A percentile compares a stretch with the other conserved stretches of the same genome.
Conservation (phyloP, 2,888 invertebrate genomes). For the Synanthedon myopaeformis region DNA sequence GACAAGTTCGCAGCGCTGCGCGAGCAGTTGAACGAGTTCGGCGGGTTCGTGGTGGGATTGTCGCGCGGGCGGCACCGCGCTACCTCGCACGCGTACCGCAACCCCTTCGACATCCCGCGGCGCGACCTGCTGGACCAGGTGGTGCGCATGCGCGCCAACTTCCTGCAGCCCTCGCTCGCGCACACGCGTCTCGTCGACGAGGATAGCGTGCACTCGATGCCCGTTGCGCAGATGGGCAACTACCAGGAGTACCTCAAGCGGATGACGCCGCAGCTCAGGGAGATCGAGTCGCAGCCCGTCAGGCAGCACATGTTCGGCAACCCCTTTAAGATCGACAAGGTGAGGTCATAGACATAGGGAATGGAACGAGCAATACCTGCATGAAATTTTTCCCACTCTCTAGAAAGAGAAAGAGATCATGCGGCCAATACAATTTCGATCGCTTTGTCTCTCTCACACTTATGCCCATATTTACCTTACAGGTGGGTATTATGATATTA, state of each 20-base stretch:
- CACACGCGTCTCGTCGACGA: conserved; percentile 84
- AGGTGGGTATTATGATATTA: too few relatives aligned
- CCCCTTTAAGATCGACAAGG: conserved; percentile 99
- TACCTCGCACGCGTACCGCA: conserved; percentile 77
- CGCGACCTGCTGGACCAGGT: conserved; percentile 92
- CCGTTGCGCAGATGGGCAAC: conserved; percentile 99
- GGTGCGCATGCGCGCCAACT: conserved; percentile 93
- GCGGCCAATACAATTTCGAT: too few relatives aligned
- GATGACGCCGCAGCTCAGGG: conserved; percentile 90
- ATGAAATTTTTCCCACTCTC: too few relatives aligned
- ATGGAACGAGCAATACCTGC: too few relatives aligned
- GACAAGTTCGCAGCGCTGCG: conserved; percentile 86
- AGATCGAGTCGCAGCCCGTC: conserved; percentile 95
- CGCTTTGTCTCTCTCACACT: too few relatives aligned
- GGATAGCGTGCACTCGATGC: conserved; percentile 94
- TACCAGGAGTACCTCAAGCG: conserved; percentile 98
- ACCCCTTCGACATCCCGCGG: conserved; percentile 96
- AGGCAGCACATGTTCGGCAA: conserved; percentile 99
- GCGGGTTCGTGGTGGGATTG: conserved; percentile 83
- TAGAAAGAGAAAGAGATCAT: too few relatives aligned
- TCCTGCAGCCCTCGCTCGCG: conserved; percentile 83
- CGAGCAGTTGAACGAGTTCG: conserved; percentile 88
- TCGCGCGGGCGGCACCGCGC: conserved; percentile 51
- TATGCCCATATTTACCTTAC: too few relatives aligned
- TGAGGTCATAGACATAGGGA: conserved; percentile 28